Conservation (phyloP, 2,113 vertebrate genomes). For the Muntiacus muntjak region DNA sequence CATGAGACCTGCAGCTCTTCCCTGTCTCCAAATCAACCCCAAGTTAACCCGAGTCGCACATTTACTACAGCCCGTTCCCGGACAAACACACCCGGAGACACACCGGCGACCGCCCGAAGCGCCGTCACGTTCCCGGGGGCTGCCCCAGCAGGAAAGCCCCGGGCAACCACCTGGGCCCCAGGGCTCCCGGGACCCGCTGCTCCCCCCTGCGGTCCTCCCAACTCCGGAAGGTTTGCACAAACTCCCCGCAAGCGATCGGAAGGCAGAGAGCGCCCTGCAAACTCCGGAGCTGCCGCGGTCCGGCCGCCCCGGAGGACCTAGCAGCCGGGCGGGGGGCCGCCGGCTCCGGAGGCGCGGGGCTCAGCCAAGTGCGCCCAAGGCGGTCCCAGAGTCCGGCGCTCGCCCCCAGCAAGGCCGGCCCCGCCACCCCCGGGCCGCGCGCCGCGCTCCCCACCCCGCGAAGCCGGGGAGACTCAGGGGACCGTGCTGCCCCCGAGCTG, state of each 20-base stretch:
- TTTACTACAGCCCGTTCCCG: conserved; percentile 31
- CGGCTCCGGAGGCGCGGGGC: conserved; percentile 27
- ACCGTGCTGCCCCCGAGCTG: conserved; percentile 32
- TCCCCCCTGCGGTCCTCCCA: conserved; percentile 58
- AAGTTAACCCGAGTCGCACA: conserved; percentile 74
- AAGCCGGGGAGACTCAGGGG: conserved; percentile 42
- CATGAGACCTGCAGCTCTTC: conserved; percentile 70
- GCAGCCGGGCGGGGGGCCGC: neutral
- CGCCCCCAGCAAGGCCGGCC: neutral
- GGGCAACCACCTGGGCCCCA: conserved; percentile 50
- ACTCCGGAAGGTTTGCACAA: conserved; percentile 73
- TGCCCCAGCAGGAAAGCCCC: conserved; percentile 37
- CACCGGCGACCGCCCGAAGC: conserved; percentile 37
- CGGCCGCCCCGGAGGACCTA: neutral
- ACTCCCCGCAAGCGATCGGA: conserved; percentile 60
- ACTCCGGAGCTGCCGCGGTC: conserved; percentile 30
- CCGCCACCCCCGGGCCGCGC: neutral
- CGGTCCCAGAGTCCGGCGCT: neutral
- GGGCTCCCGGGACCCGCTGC: neutral
- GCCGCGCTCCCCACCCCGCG: neutral
- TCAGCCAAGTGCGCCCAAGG: conserved; percentile 54
- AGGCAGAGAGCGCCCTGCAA: conserved; percentile 53
- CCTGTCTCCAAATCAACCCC: conserved; percentile 67
- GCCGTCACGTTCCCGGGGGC: conserved; percentile 41
- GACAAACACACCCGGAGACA: neutral